Percentiles rank a stretch among this genome's conserved stretches.
phyloP scores from a whole-genome alignment of 2,888 invertebrate species.

The Tinea trinotella region DNA sequence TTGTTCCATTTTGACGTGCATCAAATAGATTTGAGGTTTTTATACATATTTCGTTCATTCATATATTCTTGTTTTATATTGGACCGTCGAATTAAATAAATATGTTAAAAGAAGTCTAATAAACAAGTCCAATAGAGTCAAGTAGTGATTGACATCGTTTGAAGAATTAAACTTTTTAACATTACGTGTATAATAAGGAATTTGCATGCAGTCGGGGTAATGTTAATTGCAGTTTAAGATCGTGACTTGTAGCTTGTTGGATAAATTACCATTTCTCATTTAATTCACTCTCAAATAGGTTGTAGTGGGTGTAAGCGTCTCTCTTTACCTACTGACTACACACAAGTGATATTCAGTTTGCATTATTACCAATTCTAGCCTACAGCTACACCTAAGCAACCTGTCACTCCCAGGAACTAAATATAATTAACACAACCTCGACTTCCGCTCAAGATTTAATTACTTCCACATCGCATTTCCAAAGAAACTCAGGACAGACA shows the following conservation, averaged over 20 bases:
- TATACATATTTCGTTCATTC: too few species aligned
- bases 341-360: neutral
- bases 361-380: conserved; percentile 3
- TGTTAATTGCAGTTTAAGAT: conserved; percentile 54
- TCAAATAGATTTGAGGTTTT: neutral
- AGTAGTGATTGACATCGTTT: neutral
- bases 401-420: conserved; percentile 48
- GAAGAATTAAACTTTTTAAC: neutral
- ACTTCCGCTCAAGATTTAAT: conserved; percentile 52
- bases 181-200: conserved; percentile 25
- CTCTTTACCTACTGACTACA: neutral
- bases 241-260: conserved; percentile 48
- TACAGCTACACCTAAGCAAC: conserved; percentile 10
- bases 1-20: neutral
- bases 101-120: too few species aligned
- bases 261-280: conserved; percentile 11
- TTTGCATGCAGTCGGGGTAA: conserved; percentile 50
- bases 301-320: neutral
- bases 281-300: neutral
- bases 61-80: too few species aligned
- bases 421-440: conserved; percentile 43
- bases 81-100: too few species aligned
- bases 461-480: conserved; percentile 56
- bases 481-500: conserved; percentile 54
- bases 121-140: too few species aligned